Percentiles rank a stretch among this genome's conserved stretches.
Conservation (phyloP, 2,113 vertebrate species). For the Etheostoma cragini region DNA sequence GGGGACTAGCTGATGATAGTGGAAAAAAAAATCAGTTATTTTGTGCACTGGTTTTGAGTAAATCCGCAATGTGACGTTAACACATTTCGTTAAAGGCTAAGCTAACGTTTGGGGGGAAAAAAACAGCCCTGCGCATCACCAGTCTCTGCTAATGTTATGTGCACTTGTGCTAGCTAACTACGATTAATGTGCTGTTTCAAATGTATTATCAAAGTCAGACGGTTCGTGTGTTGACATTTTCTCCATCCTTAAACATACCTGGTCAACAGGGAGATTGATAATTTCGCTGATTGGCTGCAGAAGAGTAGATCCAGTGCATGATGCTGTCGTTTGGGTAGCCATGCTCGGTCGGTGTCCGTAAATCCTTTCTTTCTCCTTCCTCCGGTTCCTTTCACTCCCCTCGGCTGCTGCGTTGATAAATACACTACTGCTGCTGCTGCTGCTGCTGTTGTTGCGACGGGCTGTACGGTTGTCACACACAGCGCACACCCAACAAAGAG, state of each 20-base stretch:
- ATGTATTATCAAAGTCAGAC: background rate
- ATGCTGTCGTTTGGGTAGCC: conserved; percentile 87
- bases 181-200: background rate
- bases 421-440: conserved; percentile 35
- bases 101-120: conserved; percentile 5
- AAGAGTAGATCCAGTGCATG: conserved; percentile 92
- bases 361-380: conserved; percentile 53
- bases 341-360: conserved; percentile 80
- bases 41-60: background rate
- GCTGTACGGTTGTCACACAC: conserved; percentile 72
- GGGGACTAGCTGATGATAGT: conserved; percentile 9
- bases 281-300: conserved; percentile 94
- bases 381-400: conserved; percentile 41
- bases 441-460: conserved; percentile 64
- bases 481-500: conserved; percentile 67
- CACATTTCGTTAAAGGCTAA: background rate
- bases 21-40: conserved; percentile 29
- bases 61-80: conserved; percentile 30
- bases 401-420: conserved; percentile 56
- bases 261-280: conserved; percentile 93
- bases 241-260: conserved; percentile 83
- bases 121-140: conserved; percentile 31
- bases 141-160: conserved; percentile 15
- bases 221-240: background rate
- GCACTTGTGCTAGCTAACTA: conserved; percentile 1